Percentiles rank a stretch among this genome's conserved stretches.
These are phyloP conservation scores for Carcharodon carcharias DNA, from an alignment of 2,797 vertebrate genomes.

Conservation along the genomic window DNA sequence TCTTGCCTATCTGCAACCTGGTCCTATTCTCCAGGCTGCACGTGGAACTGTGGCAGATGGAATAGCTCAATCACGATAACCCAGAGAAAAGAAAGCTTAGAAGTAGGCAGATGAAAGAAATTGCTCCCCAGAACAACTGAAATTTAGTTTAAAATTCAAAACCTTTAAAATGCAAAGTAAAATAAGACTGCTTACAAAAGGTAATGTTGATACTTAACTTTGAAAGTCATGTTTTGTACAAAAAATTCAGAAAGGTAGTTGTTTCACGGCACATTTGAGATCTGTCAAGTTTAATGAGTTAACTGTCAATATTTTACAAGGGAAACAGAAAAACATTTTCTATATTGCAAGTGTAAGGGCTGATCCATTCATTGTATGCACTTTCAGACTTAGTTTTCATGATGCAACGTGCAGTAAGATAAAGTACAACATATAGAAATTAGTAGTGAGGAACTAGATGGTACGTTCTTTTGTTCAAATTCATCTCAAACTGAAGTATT, in stretches of 20 bases:
- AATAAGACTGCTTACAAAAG: background rate
- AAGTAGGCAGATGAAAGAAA: background rate
- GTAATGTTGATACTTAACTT: background rate
- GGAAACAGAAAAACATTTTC: background rate
- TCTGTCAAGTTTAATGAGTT: background rate
- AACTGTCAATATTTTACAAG: conserved; percentile 4
- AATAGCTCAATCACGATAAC: background rate
- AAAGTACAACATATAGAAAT: background rate
- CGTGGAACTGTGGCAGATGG: background rate
- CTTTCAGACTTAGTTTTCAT: background rate
- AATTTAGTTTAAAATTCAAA: background rate
- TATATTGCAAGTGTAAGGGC: background rate
- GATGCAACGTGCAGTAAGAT: background rate
- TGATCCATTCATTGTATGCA: background rate
- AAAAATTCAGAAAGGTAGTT: conserved; percentile 1
- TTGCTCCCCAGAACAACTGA: background rate
- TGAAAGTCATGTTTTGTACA: background rate
- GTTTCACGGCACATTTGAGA: background rate
- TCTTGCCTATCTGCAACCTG: background rate
- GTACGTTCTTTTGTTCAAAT: background rate
- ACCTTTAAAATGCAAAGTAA: conserved; percentile 14
- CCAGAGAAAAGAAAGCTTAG: background rate
- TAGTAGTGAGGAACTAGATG: too few relatives aligned
- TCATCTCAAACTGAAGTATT: background rate
- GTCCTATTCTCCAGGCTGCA: background rate